A percentile compares a stretch with the other conserved stretches of the same genome.
Conservation (phyloP, 2,797 vertebrate species). For the Limosa lapponica region DNA sequence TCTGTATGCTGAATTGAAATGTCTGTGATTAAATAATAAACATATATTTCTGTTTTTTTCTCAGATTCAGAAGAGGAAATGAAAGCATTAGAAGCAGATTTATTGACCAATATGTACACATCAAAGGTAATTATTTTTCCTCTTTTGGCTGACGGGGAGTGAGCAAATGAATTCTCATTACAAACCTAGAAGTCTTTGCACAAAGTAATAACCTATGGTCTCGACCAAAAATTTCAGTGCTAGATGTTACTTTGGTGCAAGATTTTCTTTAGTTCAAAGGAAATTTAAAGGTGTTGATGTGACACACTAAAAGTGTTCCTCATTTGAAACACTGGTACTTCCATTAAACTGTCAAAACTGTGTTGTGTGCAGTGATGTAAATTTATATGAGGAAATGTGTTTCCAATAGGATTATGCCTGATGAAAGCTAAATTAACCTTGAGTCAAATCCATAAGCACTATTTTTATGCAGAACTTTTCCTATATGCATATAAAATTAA, state of each 20-base stretch:
- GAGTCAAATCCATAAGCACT: constrained; percentile 1
- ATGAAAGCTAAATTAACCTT: constrained; percentile 53
- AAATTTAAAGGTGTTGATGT: constrained; percentile 41
- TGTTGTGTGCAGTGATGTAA: constrained; percentile 6
- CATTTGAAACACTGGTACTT: neutral
- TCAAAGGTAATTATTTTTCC: constrained; percentile 86
- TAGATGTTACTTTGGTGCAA: constrained; percentile 17
- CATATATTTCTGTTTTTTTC: constrained; percentile 71
- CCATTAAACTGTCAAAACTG: constrained; percentile 53
- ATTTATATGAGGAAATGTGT: constrained; percentile 32
- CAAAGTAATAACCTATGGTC: constrained; percentile 31
- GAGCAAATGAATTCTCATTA: constrained; percentile 54
- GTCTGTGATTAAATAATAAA: constrained; percentile 47
- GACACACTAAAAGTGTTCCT: constrained; percentile 8
- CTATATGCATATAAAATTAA: neutral
- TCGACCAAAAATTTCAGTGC: constrained; percentile 22
- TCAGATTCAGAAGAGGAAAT: constrained; percentile 91
- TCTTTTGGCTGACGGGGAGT: constrained; percentile 21
- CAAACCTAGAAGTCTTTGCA: constrained; percentile 31
- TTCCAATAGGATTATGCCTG: constrained; percentile 10
- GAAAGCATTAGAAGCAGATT: constrained; percentile 87
- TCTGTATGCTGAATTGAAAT: constrained; percentile 7
- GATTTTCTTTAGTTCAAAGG: constrained; percentile 54
- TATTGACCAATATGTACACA: constrained; percentile 89
- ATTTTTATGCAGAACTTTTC: neutral